Evolutionary conservation across 1,140 invertebrate species (phyloP).

Genomic region (Fopius arisanus): DNA sequence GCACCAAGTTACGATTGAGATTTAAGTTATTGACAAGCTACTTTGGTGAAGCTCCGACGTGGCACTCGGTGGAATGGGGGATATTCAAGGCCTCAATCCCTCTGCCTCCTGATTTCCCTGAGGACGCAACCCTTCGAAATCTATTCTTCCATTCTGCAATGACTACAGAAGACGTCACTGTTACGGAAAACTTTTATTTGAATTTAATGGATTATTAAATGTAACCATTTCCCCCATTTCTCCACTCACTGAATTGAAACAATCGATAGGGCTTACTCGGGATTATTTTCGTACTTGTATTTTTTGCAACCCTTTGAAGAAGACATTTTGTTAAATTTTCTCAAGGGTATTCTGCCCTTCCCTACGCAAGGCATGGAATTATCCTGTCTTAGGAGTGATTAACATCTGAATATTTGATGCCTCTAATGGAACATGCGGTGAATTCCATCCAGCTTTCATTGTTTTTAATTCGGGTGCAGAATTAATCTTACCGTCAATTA

Average conservation of each 20-base stretch:
- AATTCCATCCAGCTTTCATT: too few relatives aligned
- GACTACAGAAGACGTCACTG: slow-evolving; percentile 46
- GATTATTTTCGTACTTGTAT: too few relatives aligned
- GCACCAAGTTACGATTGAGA: slow-evolving; percentile 64
- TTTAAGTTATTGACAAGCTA: slow-evolving; percentile 67
- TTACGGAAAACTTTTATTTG: slow-evolving; percentile 13
- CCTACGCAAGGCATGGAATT: too few relatives aligned
- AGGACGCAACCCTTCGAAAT: slow-evolving; percentile 60
- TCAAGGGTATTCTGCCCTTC: too few relatives aligned
- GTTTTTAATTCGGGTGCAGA: too few relatives aligned
- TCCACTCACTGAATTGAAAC: slow-evolving; percentile 28
- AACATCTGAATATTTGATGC: too few relatives aligned
- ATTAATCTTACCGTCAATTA: too few relatives aligned
- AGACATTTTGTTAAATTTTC: too few relatives aligned
- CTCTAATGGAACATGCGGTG: too few relatives aligned
- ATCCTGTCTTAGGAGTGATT: too few relatives aligned
- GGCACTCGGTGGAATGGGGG: slow-evolving; percentile 38
- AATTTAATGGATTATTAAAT: slow-evolving; percentile 17
- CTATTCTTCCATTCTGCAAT: slow-evolving; percentile 62
- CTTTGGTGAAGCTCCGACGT: slow-evolving; percentile 57
- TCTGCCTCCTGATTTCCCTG: slow-evolving; percentile 62
- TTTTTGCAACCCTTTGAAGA: too few relatives aligned
- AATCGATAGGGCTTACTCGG: background rate
- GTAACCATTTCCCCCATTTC: too few relatives aligned
- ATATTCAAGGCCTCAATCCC: slow-evolving; percentile 35